Base-by-base conservation (phyloP, 2,113 vertebrate species). In the Nycticryphes semicollaris region DNA sequence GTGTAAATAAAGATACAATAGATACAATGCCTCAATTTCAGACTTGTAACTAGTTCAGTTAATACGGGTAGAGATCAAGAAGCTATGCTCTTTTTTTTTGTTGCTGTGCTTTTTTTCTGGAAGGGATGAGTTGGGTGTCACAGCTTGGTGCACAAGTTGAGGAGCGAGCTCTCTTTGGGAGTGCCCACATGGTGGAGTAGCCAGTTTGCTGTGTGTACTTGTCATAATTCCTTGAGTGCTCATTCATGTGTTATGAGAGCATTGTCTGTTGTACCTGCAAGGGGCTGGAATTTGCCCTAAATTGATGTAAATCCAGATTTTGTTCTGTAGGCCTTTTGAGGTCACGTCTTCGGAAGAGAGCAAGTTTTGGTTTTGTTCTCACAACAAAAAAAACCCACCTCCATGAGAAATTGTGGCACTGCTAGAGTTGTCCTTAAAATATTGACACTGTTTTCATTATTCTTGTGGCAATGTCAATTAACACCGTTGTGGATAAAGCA, bases 161-260 rank as follows among this genome's bases (percentile, higher is more conserved):
- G 37, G 50, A 35, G 10, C 1, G 3, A 27, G 33, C 56, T 48
- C 5, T 47, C 3, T 51, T 30, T 20, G 72, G 48, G 59, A 63
- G 90, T 7, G 17, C 21, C 66, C 0, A 4, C 33, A 10, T 0
- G 3, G 41, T 5, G 0, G 69, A 78, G 78, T 30, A 67, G 10
- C 60, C 31, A 47, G n/a, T 43, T 73, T 43, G 10, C 70, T 86
- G 51, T 21, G 21, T 17, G 27, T 54, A 16, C 56, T 24, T 62
- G 15, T 30, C 28, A 69, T 5, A 73, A 19, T 4, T 79, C 56
- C 9, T 22, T 51, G 20, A 35, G 45, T 64, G 3, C 31, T 27
- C 51, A 7, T 33, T 28, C 37, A 5, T 28, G 33, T 2, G 1
- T 33, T 62, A 22, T 27, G 27, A 60, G 35, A 83, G 10, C 24